phyloP scores from a whole-genome alignment of 2,888 invertebrate species.

The Pinctada fucata region DNA sequence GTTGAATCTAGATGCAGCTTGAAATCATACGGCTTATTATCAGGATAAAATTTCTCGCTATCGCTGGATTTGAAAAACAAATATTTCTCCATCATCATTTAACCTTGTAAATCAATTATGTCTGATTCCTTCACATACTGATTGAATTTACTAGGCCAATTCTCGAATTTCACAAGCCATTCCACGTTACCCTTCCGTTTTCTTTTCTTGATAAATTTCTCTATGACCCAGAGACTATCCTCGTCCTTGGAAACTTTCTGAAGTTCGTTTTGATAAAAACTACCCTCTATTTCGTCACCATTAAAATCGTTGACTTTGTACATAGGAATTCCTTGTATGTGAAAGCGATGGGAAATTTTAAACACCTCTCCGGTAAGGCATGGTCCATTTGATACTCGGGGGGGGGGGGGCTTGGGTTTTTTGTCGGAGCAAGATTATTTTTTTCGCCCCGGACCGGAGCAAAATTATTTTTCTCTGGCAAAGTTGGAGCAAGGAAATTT shows the following conservation, averaged over 20 bases:
- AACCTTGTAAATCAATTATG: neutral
- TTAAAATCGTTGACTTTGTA: conserved; percentile 27
- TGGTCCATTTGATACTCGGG: no score
- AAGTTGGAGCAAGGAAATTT: no score
- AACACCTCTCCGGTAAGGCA: conserved; percentile 24
- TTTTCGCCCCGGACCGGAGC: no score
- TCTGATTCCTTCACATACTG: conserved; percentile 18
- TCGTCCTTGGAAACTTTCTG: conserved; percentile 32
- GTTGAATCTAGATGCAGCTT: conserved; percentile 21
- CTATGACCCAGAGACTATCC: conserved; percentile 26
- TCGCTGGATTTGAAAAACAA: conserved; percentile 18
- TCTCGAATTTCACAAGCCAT: conserved; percentile 23
- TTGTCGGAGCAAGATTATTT: no score
- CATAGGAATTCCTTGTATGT: conserved; percentile 28
- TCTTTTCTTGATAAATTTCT: conserved; percentile 26
- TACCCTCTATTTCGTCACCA: conserved; percentile 25
- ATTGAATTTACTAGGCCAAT: conserved; percentile 25
- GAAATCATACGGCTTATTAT: conserved; percentile 29
- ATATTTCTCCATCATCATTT: conserved; percentile 16
- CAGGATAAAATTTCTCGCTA: conserved; percentile 11
- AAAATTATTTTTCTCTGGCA: no score
- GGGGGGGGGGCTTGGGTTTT: no score
- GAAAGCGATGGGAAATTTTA: conserved; percentile 22
- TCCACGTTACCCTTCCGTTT: conserved; percentile 10
- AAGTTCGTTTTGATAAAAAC: conserved; percentile 29